phyloP scores from a whole-genome alignment of 1,140 invertebrate species.

The Dinoponera quadriceps region DNA sequence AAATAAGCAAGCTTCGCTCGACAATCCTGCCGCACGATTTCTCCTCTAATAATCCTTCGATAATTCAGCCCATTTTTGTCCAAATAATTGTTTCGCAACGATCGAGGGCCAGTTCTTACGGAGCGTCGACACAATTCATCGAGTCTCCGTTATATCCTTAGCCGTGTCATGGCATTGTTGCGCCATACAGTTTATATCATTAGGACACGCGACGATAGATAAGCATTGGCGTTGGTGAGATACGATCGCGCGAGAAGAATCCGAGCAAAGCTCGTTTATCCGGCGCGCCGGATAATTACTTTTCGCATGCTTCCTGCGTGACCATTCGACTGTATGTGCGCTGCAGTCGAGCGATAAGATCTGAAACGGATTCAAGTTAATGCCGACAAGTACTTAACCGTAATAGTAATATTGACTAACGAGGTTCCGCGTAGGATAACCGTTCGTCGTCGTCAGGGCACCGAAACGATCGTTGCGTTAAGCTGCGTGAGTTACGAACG shows the following conservation, averaged over 20 bases:
- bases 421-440: conserved; percentile 1
- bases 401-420: conserved; percentile 51
- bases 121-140: conserved; percentile 18
- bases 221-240: conserved; percentile 41
- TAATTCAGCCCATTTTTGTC: background rate
- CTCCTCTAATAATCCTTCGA: background rate
- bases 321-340: background rate
- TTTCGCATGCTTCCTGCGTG: conserved; percentile 63
- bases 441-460: background rate
- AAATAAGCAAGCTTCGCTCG: too few species aligned
- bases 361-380: conserved; percentile 41
- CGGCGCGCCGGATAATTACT: conserved; percentile 62
- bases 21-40: too few species aligned
- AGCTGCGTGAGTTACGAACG: background rate
- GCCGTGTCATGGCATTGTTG: conserved; percentile 1
- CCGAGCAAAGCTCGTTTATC: conserved; percentile 60
- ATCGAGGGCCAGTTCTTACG: background rate
- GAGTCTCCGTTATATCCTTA: conserved; percentile 12
- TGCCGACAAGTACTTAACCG: background rate
- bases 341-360: conserved; percentile 65
- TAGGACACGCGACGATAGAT: background rate
- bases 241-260: conserved; percentile 50
- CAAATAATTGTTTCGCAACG: background rate
- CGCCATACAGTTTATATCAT: conserved; percentile 5
- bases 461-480: conserved; percentile 9